Evolutionary conservation across 1,140 invertebrate genomes (phyloP), one percentile per base, ranked within the genome.

Genomic region (Papilio xuthus): DNA sequence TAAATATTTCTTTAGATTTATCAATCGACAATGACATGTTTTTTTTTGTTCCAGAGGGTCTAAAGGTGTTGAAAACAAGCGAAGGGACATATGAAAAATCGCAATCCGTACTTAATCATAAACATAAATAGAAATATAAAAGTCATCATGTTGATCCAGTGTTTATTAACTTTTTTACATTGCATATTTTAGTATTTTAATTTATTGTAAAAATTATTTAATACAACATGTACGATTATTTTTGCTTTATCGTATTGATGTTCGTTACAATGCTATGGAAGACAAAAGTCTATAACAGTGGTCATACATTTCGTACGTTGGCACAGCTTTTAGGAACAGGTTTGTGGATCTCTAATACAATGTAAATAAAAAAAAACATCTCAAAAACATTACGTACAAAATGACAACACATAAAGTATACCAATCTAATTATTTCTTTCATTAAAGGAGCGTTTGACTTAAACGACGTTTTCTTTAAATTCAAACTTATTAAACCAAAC

Each of bases 171-270:
- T 87, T 87, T 87, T 87, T 88, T 89, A 90, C 81, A 90, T 87
- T 90, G 88, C 85, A 85, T 86, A 90, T 87, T 87, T 88, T 83
- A 89, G 88, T 84, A 84, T 81, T 88, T 88, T 91, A 90, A 92
- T 86, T 87, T 93, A 91, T 91, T 90, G 86, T 91, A 91, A 91
- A 90, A 92, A 87, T 86, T 89, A 87, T 89, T 90, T 88, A 88
- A 89, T 91, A 92, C 86, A 90, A 87, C 87, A 90, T 91, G 87
- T 93, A 89, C 84, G 79, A 85, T 84, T 82, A 53, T 83, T 83
- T 70, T 86, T 85, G 80, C 87, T 88, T 83, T 85, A 80, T 81
- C 85, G 77, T 85, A 72, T 71, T 41, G 20, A 44, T 9, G 20
- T 42, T n/a, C 81, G 84, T 88, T 89, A 90, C 83, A 88, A 86